Evolutionary conservation across 2,113 vertebrate species (phyloP).

Genomic region (Echinops telfairi): DNA sequence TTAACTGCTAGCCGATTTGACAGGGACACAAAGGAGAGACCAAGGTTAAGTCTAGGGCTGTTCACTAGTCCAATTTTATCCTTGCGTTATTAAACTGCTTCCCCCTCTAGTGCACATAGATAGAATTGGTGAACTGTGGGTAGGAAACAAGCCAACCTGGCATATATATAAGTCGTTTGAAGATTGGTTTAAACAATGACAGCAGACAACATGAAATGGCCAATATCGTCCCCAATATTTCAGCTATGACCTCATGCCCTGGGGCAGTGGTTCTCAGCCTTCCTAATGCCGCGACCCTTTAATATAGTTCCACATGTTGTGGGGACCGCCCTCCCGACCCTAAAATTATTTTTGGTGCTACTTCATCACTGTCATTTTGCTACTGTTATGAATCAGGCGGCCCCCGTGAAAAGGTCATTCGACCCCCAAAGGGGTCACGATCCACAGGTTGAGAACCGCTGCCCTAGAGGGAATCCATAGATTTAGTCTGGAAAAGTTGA

Average conservation of each 20-base stretch:
- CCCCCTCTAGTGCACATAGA: not conserved
- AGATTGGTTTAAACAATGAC: not conserved
- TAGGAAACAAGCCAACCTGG: not conserved
- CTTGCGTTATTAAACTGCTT: slow-evolving; percentile 23
- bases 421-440: too few relatives aligned
- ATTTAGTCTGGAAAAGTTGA: slow-evolving; percentile 18
- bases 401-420: too few relatives aligned
- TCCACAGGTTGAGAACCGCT: not conserved
- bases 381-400: too few relatives aligned
- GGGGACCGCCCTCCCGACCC: too few relatives aligned
- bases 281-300: too few relatives aligned
- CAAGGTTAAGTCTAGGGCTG: not conserved
- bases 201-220: not conserved
- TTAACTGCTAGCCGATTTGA: slow-evolving; percentile 13
- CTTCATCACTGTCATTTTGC: too few relatives aligned
- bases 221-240: slow-evolving; percentile 27
- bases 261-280: too few relatives aligned
- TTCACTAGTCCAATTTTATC: slow-evolving; percentile 40
- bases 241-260: not conserved
- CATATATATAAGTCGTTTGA: not conserved
- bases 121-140: not conserved
- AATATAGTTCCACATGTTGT: too few relatives aligned
- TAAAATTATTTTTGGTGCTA: too few relatives aligned
- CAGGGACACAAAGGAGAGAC: not conserved
- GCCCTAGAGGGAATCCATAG: not conserved